These are phyloP conservation scores for Petrocephalus sullivani DNA, from an alignment of 2,797 vertebrate species.

Conservation along the genomic window DNA sequence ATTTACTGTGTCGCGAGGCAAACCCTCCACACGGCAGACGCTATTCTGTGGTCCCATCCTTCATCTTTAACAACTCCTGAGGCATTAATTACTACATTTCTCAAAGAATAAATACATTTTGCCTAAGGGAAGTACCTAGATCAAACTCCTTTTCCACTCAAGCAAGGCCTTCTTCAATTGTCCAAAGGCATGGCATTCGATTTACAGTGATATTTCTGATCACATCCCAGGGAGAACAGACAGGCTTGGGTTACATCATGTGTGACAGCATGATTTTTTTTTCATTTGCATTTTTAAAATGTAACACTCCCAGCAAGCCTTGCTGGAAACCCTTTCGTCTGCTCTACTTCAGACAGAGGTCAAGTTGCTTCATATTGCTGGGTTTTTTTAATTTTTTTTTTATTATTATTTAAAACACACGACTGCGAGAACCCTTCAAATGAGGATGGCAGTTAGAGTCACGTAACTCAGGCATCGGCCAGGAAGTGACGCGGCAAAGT, in stretches of 20 bases:
- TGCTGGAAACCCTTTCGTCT: neutral
- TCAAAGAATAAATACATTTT: neutral
- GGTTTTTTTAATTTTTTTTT: neutral
- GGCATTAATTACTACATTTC: neutral
- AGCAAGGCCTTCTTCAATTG: neutral
- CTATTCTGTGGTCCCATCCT: neutral
- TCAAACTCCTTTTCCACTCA: neutral
- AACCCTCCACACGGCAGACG: neutral
- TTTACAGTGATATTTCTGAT: neutral
- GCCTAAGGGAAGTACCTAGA: neutral
- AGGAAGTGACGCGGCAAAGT: neutral
- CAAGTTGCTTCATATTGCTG: neutral
- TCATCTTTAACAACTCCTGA: neutral
- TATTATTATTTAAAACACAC: neutral
- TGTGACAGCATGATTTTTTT: neutral
- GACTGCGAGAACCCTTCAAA: neutral
- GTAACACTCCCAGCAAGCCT: neutral
- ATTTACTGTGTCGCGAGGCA: neutral
- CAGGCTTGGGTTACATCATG: neutral
- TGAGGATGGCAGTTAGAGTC: neutral
- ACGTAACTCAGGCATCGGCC: neutral
- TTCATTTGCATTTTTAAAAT: neutral
- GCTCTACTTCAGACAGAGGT: neutral
- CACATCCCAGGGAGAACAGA: neutral
- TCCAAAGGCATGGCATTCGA: neutral